These are phyloP conservation scores for Metaphire vulgaris DNA, from an alignment of 1,140 invertebrate genomes.

Conservation along the genomic window DNA sequence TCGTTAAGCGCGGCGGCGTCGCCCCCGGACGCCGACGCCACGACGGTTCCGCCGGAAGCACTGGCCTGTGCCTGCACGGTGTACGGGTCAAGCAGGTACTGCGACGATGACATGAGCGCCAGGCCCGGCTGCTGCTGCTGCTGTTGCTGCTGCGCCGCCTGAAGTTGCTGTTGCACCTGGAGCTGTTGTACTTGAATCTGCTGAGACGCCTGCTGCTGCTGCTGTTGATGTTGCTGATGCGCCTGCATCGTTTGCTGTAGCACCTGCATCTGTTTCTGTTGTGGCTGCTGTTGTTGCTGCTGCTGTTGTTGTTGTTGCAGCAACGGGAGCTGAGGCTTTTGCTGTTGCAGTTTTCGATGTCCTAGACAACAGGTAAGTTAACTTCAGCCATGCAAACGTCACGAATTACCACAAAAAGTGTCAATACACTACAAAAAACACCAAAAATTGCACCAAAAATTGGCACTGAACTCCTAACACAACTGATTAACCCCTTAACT, in stretches of 20 bases:
- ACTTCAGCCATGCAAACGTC: too few species aligned
- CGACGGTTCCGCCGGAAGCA: background rate
- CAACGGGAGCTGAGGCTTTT: conserved; percentile 36
- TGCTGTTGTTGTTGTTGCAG: conserved; percentile 42
- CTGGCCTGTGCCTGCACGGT: background rate
- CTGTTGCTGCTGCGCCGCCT: conserved; percentile 14
- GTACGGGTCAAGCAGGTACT: background rate
- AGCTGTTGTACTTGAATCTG: conserved; percentile 3
- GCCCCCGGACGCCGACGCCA: background rate
- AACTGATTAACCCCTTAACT: too few species aligned
- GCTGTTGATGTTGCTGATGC: conserved; percentile 43
- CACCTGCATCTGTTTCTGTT: too few species aligned
- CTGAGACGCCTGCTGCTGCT: conserved; percentile 31
- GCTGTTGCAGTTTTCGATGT: conserved; percentile 30
- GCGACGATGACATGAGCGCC: background rate
- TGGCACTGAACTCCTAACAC: too few species aligned
- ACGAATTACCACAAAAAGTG: too few species aligned
- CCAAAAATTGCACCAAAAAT: too few species aligned
- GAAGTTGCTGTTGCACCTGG: conserved; percentile 20
- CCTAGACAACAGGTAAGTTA: too few species aligned
- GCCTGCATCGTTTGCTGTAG: too few species aligned
- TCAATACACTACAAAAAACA: too few species aligned
- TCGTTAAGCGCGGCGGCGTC: background rate
- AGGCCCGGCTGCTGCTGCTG: conserved; percentile 15
- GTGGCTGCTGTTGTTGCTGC: conserved; percentile 39